Evolutionary conservation across 1,140 invertebrate species (phyloP), one percentile per base, ranked within the genome.

Genomic region (Elysia chlorotica): DNA sequence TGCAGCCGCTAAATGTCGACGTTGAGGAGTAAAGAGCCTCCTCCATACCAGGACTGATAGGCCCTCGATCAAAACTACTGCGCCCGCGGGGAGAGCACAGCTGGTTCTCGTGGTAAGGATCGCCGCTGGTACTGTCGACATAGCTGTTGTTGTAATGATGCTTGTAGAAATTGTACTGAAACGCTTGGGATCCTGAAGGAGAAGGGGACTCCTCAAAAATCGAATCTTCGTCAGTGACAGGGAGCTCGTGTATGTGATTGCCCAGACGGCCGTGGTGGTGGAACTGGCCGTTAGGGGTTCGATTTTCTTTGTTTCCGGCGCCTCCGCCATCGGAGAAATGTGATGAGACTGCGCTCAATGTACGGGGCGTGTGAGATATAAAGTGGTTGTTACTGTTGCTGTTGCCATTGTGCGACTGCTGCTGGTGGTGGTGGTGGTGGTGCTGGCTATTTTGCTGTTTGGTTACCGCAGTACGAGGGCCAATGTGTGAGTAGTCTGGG

Each of bases 221-320:
- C n/a, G n/a, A n/a, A n/a, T n/a, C n/a, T n/a, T n/a, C n/a, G n/a
- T n/a, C n/a, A n/a, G n/a, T n/a, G n/a, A n/a, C n/a, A 48, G 41
- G 41, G 41, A 48, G 41, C n/a, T n/a, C n/a, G n/a, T n/a, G n/a
- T n/a, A n/a, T n/a, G n/a, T n/a, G n/a, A n/a, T n/a, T n/a, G n/a
- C 10, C 41, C 41, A n/a, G 41, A 48, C 10, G 41, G 10, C 25
- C 28, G 10, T 10, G 56, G 25, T 59, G 56, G 6, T 59, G 6
- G 17, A 30, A 59, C 6, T 25, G 10, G 10, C 56, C 28, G 10
- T 10, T 25, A 59, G 17, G 69, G 36, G 59, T 71, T 57, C 28
- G 57, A 48, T 62, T 71, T 23, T 71, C 67, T 25, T 69, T 69
- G n/a, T n/a, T n/a, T n/a, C n/a, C n/a, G n/a, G n/a, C n/a, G n/a